Conservation (phyloP, 2,888 invertebrate genomes). For the Microplitis deprimator region DNA sequence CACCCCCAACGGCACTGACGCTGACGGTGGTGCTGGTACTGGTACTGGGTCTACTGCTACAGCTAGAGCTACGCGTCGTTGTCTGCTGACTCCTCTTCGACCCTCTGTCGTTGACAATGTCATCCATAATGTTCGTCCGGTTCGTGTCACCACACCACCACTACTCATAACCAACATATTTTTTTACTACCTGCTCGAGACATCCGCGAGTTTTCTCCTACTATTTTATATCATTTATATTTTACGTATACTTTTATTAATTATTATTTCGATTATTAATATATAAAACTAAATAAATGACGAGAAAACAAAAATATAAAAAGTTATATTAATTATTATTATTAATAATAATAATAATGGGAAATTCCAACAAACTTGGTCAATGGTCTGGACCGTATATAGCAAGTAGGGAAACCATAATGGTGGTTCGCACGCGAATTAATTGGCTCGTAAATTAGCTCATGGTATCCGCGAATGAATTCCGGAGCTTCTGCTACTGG, state of each 20-base stretch:
- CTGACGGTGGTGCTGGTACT: constrained; percentile 25
- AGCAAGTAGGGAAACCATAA: neutral
- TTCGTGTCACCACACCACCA: constrained; percentile 30
- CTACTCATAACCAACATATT: neutral
- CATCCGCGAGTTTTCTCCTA: neutral
- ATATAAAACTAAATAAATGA: no score
- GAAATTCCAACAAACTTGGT: constrained; percentile 27
- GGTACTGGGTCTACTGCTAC: constrained; percentile 41
- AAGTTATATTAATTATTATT: no score
- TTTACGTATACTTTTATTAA: neutral
- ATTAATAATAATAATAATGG: neutral
- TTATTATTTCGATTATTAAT: no score
- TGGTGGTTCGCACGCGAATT: constrained; percentile 54
- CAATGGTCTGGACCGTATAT: constrained; percentile 9
- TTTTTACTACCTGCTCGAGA: neutral
- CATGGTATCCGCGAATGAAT: constrained; percentile 39
- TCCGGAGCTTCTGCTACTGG: neutral
- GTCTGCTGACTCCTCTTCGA: constrained; percentile 43
- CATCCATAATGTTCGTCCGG: constrained; percentile 63
- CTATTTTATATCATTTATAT: neutral
- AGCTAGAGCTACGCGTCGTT: constrained; percentile 30
- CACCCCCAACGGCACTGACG: constrained; percentile 58
- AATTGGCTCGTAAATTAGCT: constrained; percentile 70
- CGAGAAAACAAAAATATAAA: no score
- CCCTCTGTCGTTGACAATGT: constrained; percentile 62